Evolutionary conservation across 2,888 invertebrate genomes (phyloP), one percentile per base, ranked within the genome.

Genomic region (Hirtodrosophila duncani): DNA sequence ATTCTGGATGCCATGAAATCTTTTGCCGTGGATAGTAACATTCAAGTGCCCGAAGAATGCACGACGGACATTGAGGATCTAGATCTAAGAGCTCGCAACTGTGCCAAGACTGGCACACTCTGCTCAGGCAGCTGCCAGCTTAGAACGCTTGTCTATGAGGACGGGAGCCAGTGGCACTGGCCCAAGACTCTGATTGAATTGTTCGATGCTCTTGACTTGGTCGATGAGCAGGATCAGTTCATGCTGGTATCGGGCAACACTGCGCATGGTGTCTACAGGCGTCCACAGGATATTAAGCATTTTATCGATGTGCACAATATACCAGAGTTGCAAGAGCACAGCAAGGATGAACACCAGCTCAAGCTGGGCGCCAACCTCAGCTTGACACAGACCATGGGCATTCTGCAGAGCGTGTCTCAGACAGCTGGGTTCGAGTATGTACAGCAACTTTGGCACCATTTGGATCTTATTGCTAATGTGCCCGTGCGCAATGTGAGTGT

Each of bases 1-100:
- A 94, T 94, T 56, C 87, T 93, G 36, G 94, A 94, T 78, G 91
- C 93, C 2, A 93, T 94, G 84, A 94, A 94, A 84, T 90, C 92
- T 1, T 91, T 93, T 65, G 91, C 92, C 0, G 86, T 82, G 0
- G 91, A 92, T 63, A 89, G 89, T 2, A 88, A 89, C 4, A 86
- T 89, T 37, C 72, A 85, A 7, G 39, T 85, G 6, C 81, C 79
- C 0, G 24, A 83, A 1, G 85, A 89, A 67, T 86, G 91, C 21
- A 72, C n/a, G n/a, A n/a, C 81, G 0, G 92, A 86, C 39, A 86
- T 86, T 38, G 86, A 86, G 41, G 86, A 86, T 59, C 51, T 85
- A 1, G 83, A 84, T 86, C 0, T 86, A 89, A 50, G 46, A 30
- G 1, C 66, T 0, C 43, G 44, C 0, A 65, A 69, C 11, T 88